Evolutionary conservation across 2,797 vertebrate genomes (phyloP), one percentile per base, ranked within the genome.

Genomic region (Luscinia luscinia): DNA sequence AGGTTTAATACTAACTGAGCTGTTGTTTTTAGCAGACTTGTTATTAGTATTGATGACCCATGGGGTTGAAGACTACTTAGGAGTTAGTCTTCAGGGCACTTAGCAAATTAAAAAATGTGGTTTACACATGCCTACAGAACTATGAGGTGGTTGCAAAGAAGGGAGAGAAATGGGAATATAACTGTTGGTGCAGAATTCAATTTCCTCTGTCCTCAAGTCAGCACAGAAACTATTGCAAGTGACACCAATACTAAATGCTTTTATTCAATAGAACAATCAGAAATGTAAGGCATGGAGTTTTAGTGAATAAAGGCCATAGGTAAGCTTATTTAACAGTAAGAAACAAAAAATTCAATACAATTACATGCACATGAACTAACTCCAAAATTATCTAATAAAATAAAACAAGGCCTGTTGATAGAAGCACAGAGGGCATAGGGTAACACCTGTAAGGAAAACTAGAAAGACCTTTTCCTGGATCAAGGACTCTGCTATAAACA

Each of bases 11-110:
- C 30, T 36, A 24, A 41, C 19, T 7, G 48, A 84, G 32, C 87
- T 77, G 28, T 5, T n/a, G 57, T 43, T 64, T 73, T 82, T 41
- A 64, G 86, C 58, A 90, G 34, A 64, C 49, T 87, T 74, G 13
- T 88, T 78, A 89, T 76, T 92, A 54, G 49, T 38, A 87, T 87
- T 92, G 87, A 86, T 69, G 69, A 95, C 46, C 41, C 66, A 89
- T 45, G 14, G 83, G 74, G 34, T 9, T 54, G 49, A 91, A 64
- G 82, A 67, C 45, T 73, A 49, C 43, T 83, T 49, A 74, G 49
- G 30, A 89, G 38, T 58, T 68, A 62, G 46, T 74, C 79, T 76
- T 79, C 45, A 62, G 30, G 54, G 62, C 54, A 95, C 81, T 72
- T 41, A 55, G 59, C 49, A 82, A 95, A 93, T 55, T 87, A 48